Conservation (phyloP, 1,140 invertebrate genomes). For the Xylocopa sonorina region DNA sequence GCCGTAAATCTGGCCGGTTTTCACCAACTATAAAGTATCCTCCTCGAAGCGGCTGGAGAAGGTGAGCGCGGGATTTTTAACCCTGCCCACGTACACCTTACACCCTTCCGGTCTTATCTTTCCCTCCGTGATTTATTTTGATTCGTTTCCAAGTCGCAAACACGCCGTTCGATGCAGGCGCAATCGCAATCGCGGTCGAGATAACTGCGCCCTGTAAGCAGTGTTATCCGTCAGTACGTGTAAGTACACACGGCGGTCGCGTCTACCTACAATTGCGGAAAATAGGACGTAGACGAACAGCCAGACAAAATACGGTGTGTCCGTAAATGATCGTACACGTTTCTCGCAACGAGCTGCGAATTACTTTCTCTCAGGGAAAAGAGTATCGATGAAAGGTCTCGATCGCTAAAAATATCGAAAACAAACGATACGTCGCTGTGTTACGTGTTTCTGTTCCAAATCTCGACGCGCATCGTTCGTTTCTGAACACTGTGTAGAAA, state of each 20-base stretch:
- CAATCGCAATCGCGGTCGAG: background rate
- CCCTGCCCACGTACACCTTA: background rate
- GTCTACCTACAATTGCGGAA: slow-evolving; percentile 22
- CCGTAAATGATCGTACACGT: no score
- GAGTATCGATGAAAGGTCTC: no score
- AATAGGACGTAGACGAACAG: background rate
- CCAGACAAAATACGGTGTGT: slow-evolving; percentile 1
- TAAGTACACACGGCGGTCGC: slow-evolving; percentile 33
- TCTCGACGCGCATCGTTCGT: no score
- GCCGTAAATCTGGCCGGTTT: background rate
- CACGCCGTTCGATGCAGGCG: no score
- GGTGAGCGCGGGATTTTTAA: background rate
- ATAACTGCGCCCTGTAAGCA: slow-evolving; percentile 57
- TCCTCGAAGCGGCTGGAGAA: background rate
- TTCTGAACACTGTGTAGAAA: no score
- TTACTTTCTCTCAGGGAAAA: no score
- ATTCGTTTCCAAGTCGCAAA: background rate
- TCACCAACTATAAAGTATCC: slow-evolving; percentile 4
- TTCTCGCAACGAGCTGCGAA: no score
- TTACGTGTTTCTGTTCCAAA: no score
- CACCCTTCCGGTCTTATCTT: background rate
- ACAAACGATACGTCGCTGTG: no score
- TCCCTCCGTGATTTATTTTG: background rate
- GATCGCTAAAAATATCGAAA: no score
- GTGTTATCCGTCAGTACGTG: slow-evolving; percentile 32